Conservation (phyloP, 2,113 vertebrate species). For the Oceanodroma tethys region DNA sequence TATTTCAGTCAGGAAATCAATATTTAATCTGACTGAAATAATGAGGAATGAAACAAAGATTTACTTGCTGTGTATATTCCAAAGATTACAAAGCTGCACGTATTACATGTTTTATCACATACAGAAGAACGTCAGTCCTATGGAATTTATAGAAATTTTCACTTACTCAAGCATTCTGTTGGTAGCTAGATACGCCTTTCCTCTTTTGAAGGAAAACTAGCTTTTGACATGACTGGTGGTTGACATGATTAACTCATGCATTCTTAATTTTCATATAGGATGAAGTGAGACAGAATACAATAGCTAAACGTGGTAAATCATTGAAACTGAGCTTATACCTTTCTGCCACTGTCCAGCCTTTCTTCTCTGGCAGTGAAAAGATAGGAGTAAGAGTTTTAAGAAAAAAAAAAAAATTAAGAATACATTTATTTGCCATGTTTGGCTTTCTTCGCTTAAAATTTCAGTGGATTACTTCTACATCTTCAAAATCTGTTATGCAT, state of each 20-base stretch:
- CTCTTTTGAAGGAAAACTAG: not conserved
- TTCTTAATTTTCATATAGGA: not conserved
- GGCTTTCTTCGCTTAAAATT: not conserved
- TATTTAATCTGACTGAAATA: not conserved
- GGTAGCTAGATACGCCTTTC: not conserved
- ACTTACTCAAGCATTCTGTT: not conserved
- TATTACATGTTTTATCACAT: rapidly evolving
- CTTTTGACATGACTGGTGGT: not conserved
- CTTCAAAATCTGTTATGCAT: not conserved
- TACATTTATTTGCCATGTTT: not conserved
- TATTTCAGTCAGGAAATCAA: not conserved
- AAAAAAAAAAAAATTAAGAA: not conserved
- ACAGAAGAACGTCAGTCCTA: not conserved
- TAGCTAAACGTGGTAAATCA: not conserved
- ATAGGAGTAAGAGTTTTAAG: not conserved
- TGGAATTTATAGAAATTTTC: not conserved
- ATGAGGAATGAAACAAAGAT: not conserved
- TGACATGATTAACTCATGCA: not conserved
- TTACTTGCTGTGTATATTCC: not conserved
- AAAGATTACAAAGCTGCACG: not conserved
- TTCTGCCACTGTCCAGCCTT: not conserved
- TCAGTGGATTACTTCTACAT: not conserved
- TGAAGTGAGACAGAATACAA: not conserved
- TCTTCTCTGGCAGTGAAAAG: not conserved
- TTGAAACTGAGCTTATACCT: not conserved